A percentile compares a stretch with the other conserved stretches of the same genome.
Conservation (phyloP, 2,113 vertebrate genomes). For the Blennius ocellaris region DNA sequence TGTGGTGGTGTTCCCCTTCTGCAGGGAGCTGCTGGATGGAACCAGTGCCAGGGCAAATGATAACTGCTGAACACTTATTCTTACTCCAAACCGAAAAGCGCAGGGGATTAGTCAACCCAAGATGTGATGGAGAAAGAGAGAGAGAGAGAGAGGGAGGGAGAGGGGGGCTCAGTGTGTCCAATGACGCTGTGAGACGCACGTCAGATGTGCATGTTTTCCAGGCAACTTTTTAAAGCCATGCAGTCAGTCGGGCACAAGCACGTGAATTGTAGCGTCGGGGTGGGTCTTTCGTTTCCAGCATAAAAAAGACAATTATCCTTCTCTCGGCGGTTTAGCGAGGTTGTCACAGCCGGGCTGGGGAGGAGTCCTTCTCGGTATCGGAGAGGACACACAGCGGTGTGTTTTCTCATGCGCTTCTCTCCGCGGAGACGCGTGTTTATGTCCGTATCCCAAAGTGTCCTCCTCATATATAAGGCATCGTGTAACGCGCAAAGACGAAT, state of each 20-base stretch:
- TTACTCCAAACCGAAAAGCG: conserved; percentile 66
- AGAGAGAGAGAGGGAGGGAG: neutral
- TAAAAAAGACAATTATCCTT: conserved; percentile 52
- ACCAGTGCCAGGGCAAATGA: conserved; percentile 59
- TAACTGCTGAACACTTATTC: conserved; percentile 65
- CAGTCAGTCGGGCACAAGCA: conserved; percentile 40
- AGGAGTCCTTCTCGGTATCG: conserved; percentile 72
- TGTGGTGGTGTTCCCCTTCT: conserved; percentile 24
- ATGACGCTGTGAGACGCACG: conserved; percentile 72
- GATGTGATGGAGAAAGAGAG: conserved; percentile 39
- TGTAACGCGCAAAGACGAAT: conserved; percentile 36
- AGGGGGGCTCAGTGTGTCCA: conserved; percentile 62
- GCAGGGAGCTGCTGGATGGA: conserved; percentile 52
- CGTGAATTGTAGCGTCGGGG: conserved; percentile 6
- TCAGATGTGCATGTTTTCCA: conserved; percentile 78
- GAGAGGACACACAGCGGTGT: conserved; percentile 52
- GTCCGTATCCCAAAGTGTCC: conserved; percentile 75
- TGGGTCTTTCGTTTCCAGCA: conserved; percentile 39
- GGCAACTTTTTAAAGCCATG: conserved; percentile 80
- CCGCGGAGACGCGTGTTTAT: conserved; percentile 38
- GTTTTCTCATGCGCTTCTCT: too few relatives aligned
- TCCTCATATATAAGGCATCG: conserved; percentile 74
- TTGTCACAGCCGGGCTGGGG: conserved; percentile 76
- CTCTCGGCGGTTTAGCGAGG: conserved; percentile 50
- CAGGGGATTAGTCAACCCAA: conserved; percentile 63